Conservation (phyloP, 2,113 vertebrate species). For the Oryzias javanicus region DNA sequence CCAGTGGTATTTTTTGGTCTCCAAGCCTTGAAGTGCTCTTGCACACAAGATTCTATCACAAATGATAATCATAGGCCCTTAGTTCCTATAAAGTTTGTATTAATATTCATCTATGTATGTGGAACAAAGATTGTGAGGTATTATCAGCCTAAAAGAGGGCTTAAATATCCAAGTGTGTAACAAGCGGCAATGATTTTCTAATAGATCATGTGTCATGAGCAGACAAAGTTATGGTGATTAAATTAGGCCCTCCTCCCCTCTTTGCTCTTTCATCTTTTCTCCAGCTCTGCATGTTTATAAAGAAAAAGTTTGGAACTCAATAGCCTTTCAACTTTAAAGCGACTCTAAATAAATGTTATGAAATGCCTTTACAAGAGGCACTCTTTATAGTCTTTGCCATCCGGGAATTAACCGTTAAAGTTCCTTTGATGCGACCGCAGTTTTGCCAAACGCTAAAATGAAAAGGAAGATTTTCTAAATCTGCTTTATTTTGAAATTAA, state of each 20-base stretch:
- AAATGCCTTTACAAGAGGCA: too few species aligned
- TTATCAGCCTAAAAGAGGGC: conserved; percentile 6
- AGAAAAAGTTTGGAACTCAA: too few species aligned
- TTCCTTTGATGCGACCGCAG: too few species aligned
- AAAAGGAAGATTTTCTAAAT: background rate
- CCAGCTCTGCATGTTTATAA: conserved; percentile 17
- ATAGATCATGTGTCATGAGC: conserved; percentile 50
- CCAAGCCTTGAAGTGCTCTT: too few species aligned
- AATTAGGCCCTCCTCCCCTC: conserved; percentile 44
- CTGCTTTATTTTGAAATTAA: conserved; percentile 1
- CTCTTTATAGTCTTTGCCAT: too few species aligned
- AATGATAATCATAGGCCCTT: too few species aligned
- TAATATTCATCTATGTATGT: too few species aligned
- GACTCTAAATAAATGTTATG: background rate
- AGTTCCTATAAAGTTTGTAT: too few species aligned
- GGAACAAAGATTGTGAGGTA: background rate
- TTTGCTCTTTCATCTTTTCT: conserved; percentile 33
- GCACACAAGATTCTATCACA: too few species aligned
- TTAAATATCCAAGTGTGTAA: conserved; percentile 32
- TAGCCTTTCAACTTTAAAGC: background rate
- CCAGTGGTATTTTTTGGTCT: too few species aligned
- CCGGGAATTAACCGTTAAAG: too few species aligned
- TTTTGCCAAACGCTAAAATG: too few species aligned
- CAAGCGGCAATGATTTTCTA: conserved; percentile 35
- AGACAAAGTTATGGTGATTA: conserved; percentile 43